Percentiles rank a stretch among this genome's conserved stretches.
These are phyloP conservation scores for Scomber japonicus DNA, from an alignment of 2,113 vertebrate species.

Conservation along the genomic window DNA sequence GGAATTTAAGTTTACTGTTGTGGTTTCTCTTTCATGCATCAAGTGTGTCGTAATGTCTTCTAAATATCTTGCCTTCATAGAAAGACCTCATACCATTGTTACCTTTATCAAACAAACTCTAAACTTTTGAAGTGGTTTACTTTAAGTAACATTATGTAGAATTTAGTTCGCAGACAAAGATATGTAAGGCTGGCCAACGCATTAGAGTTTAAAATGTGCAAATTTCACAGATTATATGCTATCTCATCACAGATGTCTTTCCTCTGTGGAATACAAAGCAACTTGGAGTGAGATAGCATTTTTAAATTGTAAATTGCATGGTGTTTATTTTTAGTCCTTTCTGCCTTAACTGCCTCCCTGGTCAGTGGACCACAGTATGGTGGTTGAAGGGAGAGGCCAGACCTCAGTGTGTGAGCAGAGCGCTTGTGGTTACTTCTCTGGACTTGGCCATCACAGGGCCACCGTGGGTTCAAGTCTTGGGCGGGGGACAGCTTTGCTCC, in stretches of 20 bases:
- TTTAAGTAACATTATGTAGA: conserved; percentile 7
- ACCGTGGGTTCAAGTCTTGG: conserved; percentile 77
- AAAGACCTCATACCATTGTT: conserved; percentile 45
- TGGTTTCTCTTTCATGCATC: conserved; percentile 59
- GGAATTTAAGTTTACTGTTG: conserved; percentile 54
- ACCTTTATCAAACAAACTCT: conserved; percentile 32
- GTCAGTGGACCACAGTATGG: conserved; percentile 80
- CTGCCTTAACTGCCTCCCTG: conserved; percentile 72
- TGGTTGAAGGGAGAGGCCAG: conserved; percentile 82
- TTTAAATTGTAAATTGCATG: conserved; percentile 77
- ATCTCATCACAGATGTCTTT: conserved; percentile 45
- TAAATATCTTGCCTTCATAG: conserved; percentile 59
- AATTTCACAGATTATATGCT: conserved; percentile 3
- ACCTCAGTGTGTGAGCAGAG: conserved; percentile 79
- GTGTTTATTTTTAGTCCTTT: conserved; percentile 81
- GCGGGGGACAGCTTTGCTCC: conserved; percentile 50
- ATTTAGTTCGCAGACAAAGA: conserved; percentile 14
- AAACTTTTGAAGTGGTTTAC: conserved; percentile 3
- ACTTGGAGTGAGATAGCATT: conserved; percentile 70
- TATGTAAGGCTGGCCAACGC: background rate
- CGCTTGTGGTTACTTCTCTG: conserved; percentile 71
- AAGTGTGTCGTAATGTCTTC: conserved; percentile 62
- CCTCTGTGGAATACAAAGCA: conserved; percentile 46
- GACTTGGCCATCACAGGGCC: conserved; percentile 71
- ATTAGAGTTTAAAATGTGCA: conserved; percentile 10